These are phyloP conservation scores for Enteromius fasciolatus DNA, from an alignment of 2,797 vertebrate species.

Conservation along the genomic window DNA sequence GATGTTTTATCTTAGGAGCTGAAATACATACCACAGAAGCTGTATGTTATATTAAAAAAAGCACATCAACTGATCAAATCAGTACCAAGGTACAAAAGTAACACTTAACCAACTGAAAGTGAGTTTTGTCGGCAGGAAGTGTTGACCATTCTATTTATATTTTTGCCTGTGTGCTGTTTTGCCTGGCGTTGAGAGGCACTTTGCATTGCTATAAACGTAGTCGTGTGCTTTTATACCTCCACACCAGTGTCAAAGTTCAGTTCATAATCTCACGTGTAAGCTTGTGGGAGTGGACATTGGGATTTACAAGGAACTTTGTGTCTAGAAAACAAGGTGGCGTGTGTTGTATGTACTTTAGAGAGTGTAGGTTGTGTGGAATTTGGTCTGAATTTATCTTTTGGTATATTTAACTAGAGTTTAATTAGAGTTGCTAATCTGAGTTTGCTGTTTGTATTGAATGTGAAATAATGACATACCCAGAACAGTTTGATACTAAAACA, in stretches of 20 bases:
- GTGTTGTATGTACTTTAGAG: background rate
- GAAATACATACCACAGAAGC: background rate
- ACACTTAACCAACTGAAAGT: background rate
- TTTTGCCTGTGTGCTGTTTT: background rate
- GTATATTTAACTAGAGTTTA: background rate
- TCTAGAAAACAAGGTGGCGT: background rate
- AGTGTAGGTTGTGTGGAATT: background rate
- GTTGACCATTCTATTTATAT: background rate
- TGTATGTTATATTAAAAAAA: background rate
- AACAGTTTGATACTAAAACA: background rate
- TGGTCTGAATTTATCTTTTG: constrained; percentile 7
- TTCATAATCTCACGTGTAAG: background rate
- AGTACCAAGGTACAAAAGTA: background rate
- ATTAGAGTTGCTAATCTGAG: background rate
- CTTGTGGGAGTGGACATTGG: constrained; percentile 21
- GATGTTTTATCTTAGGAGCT: background rate
- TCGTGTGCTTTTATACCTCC: constrained; percentile 42
- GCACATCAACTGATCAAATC: background rate
- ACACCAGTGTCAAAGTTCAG: constrained; percentile 39
- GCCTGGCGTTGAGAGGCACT: background rate
- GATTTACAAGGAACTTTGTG: constrained; percentile 21
- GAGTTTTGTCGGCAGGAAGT: too few relatives aligned
- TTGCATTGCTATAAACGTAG: constrained; percentile 29
- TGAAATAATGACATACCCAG: background rate
- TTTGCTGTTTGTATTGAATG: background rate